Evolutionary conservation across 2,113 vertebrate genomes (phyloP).

Genomic region (Canis aureus): DNA sequence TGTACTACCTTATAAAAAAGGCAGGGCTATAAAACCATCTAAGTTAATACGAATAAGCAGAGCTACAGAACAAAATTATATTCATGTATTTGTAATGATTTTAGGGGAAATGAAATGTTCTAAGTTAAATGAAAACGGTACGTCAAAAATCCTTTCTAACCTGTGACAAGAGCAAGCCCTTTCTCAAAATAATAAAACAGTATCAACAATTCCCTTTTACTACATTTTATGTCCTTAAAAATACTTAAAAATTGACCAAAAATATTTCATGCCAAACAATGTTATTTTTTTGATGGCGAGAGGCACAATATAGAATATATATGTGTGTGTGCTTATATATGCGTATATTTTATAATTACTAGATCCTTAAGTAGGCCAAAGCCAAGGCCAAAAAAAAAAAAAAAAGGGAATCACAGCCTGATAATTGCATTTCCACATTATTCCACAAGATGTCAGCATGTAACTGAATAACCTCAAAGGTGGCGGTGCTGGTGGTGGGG

Average conservation of each 20-base stretch:
- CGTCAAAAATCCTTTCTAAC: slow-evolving; percentile 12
- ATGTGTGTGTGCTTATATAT: not conserved
- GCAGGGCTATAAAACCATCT: not conserved
- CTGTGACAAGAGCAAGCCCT: not conserved
- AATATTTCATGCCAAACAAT: not conserved
- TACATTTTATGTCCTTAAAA: slow-evolving; percentile 42
- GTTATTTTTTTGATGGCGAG: not conserved
- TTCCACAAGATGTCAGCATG: slow-evolving; percentile 89
- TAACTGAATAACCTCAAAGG: slow-evolving; percentile 67
- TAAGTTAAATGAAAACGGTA: not conserved
- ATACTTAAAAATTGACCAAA: not conserved
- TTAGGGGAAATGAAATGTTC: not conserved
- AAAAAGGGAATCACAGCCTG: not conserved
- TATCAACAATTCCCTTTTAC: not conserved
- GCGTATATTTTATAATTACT: not conserved
- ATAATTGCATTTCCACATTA: slow-evolving; percentile 65
- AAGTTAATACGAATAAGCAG: not conserved
- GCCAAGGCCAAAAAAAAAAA: not conserved
- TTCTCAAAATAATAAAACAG: not conserved
- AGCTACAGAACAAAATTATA: not conserved
- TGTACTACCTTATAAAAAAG: not conserved
- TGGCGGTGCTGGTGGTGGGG: not conserved
- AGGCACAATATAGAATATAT: not conserved
- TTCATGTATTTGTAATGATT: not conserved
- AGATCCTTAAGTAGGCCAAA: not conserved